Percentiles rank a stretch among this genome's conserved stretches.
Conservation (phyloP, 2,888 invertebrate genomes). For the Ectemnius cavifrons region DNA sequence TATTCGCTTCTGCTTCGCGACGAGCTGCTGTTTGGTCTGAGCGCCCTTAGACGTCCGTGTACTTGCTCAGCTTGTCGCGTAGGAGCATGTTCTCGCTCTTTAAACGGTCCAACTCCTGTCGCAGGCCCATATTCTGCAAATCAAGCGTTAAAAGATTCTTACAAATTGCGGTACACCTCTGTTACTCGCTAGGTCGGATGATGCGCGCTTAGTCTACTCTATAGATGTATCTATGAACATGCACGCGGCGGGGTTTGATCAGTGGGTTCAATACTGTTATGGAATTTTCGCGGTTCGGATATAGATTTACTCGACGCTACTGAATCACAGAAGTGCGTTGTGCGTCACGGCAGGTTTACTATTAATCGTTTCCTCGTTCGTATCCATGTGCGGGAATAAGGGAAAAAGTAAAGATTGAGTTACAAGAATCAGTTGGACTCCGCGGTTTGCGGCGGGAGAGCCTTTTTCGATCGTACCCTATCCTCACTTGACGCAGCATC, state of each 20-base stretch:
- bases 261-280: too few species aligned
- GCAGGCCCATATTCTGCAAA: conserved; percentile 90
- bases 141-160: neutral
- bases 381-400: neutral
- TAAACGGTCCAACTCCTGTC: conserved; percentile 93
- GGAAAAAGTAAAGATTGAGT: conserved; percentile 2
- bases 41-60: conserved; percentile 86
- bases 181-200: too few species aligned
- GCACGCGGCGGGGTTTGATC: too few species aligned
- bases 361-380: neutral
- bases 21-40: conserved; percentile 46
- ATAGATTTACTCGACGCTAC: too few species aligned
- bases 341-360: neutral
- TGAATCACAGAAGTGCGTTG: too few species aligned
- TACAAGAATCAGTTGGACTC: conserved; percentile 4
- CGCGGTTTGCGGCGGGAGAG: neutral
- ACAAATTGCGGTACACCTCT: too few species aligned
- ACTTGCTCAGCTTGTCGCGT: conserved; percentile 93
- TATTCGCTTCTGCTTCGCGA: conserved; percentile 34
- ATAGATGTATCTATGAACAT: too few species aligned
- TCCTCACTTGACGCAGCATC: too few species aligned
- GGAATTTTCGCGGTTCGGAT: too few species aligned
- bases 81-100: conserved; percentile 94
- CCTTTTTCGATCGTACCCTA: too few species aligned
- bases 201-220: too few species aligned